Conservation (phyloP, 2,113 vertebrate species). For the Prunella fulvescens region DNA sequence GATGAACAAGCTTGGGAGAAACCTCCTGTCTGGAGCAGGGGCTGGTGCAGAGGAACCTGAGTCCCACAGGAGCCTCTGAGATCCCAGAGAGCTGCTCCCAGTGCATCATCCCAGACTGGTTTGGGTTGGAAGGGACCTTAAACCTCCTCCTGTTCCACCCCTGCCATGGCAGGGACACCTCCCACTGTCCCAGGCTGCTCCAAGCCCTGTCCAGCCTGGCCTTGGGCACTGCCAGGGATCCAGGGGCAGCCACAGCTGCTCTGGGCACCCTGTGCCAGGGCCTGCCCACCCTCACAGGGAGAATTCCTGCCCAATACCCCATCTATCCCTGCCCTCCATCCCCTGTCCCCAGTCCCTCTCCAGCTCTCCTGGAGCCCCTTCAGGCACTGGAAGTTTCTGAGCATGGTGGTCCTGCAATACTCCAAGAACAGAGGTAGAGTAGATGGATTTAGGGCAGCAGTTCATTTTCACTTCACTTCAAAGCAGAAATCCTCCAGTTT, state of each 20-base stretch:
- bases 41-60: neutral
- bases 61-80: neutral
- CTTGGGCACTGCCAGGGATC: neutral
- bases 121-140: neutral
- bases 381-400: neutral
- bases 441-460: neutral
- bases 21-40: neutral
- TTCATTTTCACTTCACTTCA: neutral
- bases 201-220: fast-evolving
- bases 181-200: fast-evolving
- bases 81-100: fast-evolving
- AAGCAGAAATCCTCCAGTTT: neutral
- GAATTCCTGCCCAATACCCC: too few relatives aligned
- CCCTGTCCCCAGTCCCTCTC: neutral
- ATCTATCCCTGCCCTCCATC: too few relatives aligned
- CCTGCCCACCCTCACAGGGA: fast-evolving
- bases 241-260: neutral
- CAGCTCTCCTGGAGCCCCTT: neutral
- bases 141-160: fast-evolving
- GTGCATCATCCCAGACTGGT: fast-evolving
- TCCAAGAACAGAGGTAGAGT: neutral
- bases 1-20: neutral
- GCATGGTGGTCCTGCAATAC: neutral
- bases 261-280: neutral
- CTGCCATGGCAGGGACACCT: neutral